Evolutionary conservation across 2,797 vertebrate species (phyloP).

Genomic region (Crypturellus tataupa): DNA sequence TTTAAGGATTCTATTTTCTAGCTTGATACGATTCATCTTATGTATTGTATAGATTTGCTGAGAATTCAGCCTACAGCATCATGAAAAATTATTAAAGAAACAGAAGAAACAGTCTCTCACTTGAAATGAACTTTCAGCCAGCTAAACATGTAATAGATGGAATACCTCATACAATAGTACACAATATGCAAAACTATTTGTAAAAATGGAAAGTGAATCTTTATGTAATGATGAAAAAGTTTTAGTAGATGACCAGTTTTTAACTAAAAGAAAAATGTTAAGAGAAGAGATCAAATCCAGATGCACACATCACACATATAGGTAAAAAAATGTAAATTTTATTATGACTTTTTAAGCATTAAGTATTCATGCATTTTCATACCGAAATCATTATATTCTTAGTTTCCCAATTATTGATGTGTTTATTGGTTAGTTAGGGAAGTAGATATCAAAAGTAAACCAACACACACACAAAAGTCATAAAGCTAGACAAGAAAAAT

Average conservation of each 20-base stretch:
- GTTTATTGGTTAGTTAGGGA: background rate
- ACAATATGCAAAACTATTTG: background rate
- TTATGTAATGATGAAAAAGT: fast-evolving
- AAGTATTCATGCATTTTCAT: background rate
- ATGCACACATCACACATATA: background rate
- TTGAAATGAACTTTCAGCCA: background rate
- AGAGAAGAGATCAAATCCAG: background rate
- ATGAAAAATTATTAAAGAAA: background rate
- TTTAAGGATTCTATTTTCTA: background rate
- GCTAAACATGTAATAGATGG: background rate
- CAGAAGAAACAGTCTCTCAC: background rate
- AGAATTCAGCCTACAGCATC: background rate
- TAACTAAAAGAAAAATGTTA: background rate
- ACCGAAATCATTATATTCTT: background rate
- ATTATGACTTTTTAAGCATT: background rate
- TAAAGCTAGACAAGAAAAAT: background rate
- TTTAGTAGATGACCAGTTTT: background rate
- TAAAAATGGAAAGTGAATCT: background rate
- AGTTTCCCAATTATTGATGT: background rate
- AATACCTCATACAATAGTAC: background rate
- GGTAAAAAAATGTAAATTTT: background rate
- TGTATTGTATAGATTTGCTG: background rate
- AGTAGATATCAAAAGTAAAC: background rate
- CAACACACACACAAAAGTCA: background rate
- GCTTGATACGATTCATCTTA: background rate